phyloP scores from a whole-genome alignment of 2,888 invertebrate species.

The Philereme vetulata region DNA sequence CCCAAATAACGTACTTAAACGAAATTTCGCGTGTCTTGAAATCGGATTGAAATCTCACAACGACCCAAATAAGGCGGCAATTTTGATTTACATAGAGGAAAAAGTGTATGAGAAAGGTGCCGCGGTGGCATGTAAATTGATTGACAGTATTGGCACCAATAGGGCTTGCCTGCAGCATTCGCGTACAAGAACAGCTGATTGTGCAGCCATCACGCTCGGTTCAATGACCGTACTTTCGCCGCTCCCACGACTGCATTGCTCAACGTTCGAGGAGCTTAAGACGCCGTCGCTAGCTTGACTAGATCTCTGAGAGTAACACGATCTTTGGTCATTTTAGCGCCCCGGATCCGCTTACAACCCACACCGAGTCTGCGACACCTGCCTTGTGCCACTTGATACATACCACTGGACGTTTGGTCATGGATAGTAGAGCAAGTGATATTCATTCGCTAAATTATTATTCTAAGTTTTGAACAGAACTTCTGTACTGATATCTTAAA shows the following conservation, averaged over 20 bases:
- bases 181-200: constrained; percentile 78
- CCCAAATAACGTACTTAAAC: constrained; percentile 28
- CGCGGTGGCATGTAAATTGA: constrained; percentile 41
- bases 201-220: constrained; percentile 66
- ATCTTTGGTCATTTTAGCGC: constrained; percentile 38
- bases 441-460: neutral
- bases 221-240: constrained; percentile 81
- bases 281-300: constrained; percentile 51
- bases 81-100: constrained; percentile 27
- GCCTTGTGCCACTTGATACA: constrained; percentile 24
- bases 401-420: constrained; percentile 6
- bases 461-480: no score
- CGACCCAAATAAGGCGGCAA: constrained; percentile 28
- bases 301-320: constrained; percentile 30
- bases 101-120: constrained; percentile 30
- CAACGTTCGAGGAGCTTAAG: constrained; percentile 60
- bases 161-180: constrained; percentile 49
- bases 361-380: constrained; percentile 27
- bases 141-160: constrained; percentile 48
- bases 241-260: constrained; percentile 76
- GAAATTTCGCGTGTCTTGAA: constrained; percentile 36
- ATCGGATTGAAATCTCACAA: constrained; percentile 33
- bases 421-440: constrained; percentile 1
- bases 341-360: constrained; percentile 31
- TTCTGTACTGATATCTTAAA: neutral